phyloP scores from a whole-genome alignment of 2,797 vertebrate species.

The Anguilla megastoma region DNA sequence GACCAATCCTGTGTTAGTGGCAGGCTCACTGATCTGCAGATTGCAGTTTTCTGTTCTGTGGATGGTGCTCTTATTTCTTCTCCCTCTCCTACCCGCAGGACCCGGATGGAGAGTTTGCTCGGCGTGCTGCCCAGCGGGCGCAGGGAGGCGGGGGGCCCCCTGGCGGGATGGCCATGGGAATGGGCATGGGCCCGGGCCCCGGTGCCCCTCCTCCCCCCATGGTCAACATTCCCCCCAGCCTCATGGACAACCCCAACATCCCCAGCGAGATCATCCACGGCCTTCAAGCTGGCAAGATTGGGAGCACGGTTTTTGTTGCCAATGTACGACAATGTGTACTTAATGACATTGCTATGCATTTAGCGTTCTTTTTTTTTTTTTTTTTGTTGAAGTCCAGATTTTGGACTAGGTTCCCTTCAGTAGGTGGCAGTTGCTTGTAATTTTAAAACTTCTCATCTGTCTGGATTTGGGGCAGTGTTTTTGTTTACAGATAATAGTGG shows the following conservation, averaged over 20 bases:
- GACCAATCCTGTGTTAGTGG: neutral
- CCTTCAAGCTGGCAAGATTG: constrained; percentile 93
- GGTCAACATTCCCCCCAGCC: constrained; percentile 90
- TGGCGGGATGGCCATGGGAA: constrained; percentile 68
- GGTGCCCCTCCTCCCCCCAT: constrained; percentile 66
- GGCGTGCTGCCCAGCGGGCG: constrained; percentile 86
- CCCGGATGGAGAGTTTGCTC: constrained; percentile 88
- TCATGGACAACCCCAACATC: constrained; percentile 95
- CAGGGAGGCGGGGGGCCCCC: constrained; percentile 69
- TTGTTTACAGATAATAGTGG: neutral
- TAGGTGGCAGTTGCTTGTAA: neutral
- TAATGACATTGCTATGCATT: neutral
- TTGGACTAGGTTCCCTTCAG: neutral
- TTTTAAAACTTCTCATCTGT: neutral
- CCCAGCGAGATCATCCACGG: constrained; percentile 94
- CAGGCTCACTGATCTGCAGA: neutral
- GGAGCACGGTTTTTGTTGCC: constrained; percentile 92
- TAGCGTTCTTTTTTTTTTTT: neutral
- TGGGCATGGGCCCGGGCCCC: constrained; percentile 74
- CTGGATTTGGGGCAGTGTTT: neutral
- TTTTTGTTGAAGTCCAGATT: neutral
- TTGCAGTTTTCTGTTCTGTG: neutral
- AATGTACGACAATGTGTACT: constrained; percentile 76
- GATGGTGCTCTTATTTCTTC: neutral
- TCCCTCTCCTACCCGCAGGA: constrained; percentile 69